Conservation (phyloP, 2,888 invertebrate genomes). For the Entomobrya proxima region DNA sequence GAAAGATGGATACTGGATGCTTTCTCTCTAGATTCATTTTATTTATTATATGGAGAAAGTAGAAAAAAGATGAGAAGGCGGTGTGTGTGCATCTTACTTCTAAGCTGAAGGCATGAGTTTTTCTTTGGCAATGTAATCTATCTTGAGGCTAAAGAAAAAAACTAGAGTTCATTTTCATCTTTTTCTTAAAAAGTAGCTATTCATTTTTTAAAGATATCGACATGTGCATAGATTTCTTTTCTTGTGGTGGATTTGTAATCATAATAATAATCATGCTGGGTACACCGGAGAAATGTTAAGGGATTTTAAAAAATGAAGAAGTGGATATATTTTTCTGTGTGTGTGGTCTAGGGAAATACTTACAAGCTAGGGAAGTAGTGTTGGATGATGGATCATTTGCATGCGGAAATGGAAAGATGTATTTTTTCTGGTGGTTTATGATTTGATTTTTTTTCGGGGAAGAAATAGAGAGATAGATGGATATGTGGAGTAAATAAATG, state of each 20-base stretch:
- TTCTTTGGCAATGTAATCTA: conserved; percentile 58
- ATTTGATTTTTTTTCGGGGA: conserved; percentile 49
- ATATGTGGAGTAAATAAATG: no score
- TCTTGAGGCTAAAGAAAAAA: conserved; percentile 48
- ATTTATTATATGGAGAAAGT: conserved; percentile 18
- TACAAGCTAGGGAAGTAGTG: neutral
- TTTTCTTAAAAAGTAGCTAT: conserved; percentile 10
- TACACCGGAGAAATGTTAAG: no score
- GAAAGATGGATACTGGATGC: conserved; percentile 19
- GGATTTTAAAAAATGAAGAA: no score
- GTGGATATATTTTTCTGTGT: no score
- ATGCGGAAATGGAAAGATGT: conserved; percentile 51
- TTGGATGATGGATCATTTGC: conserved; percentile 55
- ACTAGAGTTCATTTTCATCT: conserved; percentile 42
- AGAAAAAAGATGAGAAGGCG: neutral
- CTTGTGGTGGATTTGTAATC: no score
- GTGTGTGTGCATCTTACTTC: neutral
- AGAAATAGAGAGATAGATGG: no score
- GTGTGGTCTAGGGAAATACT: neutral
- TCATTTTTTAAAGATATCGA: conserved; percentile 24
- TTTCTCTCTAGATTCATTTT: conserved; percentile 41
- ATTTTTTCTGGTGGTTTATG: conserved; percentile 40
- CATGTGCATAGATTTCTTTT: no score
- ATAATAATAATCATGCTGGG: no score
- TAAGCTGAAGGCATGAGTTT: conserved; percentile 28